Evolutionary conservation across 2,888 invertebrate species (phyloP), one percentile per base, ranked within the genome.

Genomic region (Ecliptopera silaceata): DNA sequence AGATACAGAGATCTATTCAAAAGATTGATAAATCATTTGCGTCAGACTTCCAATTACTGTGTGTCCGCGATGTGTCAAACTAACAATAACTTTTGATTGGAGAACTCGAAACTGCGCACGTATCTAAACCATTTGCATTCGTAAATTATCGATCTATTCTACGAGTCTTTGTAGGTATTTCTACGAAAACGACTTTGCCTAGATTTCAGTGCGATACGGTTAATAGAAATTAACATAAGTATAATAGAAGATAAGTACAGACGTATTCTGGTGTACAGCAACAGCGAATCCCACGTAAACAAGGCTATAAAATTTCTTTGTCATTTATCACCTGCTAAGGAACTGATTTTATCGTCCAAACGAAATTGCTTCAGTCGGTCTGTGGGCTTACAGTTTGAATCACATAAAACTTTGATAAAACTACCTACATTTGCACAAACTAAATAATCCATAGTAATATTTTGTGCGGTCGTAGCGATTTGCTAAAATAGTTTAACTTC

Each of bases 1-100:
- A 63, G 49, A 59, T 67, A 48, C 48, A 54, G 38, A 36, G 50
- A 63, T 55, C 44, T 42, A 60, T 59, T 49, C 55, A 45, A 39
- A 55, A 47, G 61, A 63, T 65, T 58, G 55, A 70, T 66, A 53
- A 67, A 65, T 49, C 61, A 57, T 56, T 61, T 68, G 66, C 56
- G 67, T 65, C 66, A 65, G 59, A 58, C n/a, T 36, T 49, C 49
- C 62, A 65, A 66, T 68, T 69, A 61, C 56, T 59, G 47, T 45
- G 46, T 29, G 38, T 20, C 22, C 49, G 44, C 44, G n/a, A 47
- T 49, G 41, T 57, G 65, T 64, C 67, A 66, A 71, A 65, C 61
- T 55, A 52, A 47, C 56, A 63, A 66, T 63, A 50, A 50, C 31
- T 49, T 51, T 58, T 66, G 54, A 65, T 63, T 59, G 57, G 48